Conservation (phyloP, 1,140 invertebrate species). For the Varroa destructor region DNA sequence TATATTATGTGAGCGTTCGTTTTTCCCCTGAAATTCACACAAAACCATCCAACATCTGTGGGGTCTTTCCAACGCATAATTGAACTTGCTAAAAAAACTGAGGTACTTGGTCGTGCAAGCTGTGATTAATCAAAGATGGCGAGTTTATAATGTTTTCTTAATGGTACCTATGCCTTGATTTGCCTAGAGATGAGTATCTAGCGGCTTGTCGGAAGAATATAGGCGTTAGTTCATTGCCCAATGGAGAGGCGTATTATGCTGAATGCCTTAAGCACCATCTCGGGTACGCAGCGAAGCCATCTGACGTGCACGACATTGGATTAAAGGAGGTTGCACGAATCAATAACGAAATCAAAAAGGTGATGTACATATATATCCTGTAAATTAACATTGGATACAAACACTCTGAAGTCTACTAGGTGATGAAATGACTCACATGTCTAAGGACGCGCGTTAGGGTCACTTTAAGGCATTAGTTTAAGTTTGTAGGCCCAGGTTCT, state of each 20-base stretch:
- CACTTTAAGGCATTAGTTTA: not conserved
- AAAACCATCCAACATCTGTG: too few relatives aligned
- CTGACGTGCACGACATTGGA: constrained; percentile 41
- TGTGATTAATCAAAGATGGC: too few relatives aligned
- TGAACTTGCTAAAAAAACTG: too few relatives aligned
- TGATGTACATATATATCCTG: constrained; percentile 29
- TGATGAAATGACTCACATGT: constrained; percentile 35
- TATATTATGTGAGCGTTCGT: too few relatives aligned
- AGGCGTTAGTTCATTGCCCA: constrained; percentile 38
- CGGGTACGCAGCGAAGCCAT: constrained; percentile 37
- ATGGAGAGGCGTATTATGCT: constrained; percentile 39
- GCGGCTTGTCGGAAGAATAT: constrained; percentile 36
- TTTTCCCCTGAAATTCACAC: too few relatives aligned
- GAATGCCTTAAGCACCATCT: constrained; percentile 41
- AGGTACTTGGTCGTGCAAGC: too few relatives aligned
- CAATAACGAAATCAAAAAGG: constrained; percentile 39
- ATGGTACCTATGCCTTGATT: constrained; percentile 28
- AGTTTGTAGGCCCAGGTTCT: too few relatives aligned
- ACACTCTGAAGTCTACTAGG: constrained; percentile 32
- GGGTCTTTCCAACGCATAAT: too few relatives aligned
- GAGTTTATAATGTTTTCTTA: too few relatives aligned
- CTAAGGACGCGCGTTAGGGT: constrained; percentile 35
- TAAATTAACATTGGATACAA: not conserved
- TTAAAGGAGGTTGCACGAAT: constrained; percentile 41
- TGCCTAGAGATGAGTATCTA: constrained; percentile 37